Evolutionary conservation across 2,113 vertebrate genomes (phyloP), one percentile per base, ranked within the genome.

Genomic region (Engraulis encrasicolus): DNA sequence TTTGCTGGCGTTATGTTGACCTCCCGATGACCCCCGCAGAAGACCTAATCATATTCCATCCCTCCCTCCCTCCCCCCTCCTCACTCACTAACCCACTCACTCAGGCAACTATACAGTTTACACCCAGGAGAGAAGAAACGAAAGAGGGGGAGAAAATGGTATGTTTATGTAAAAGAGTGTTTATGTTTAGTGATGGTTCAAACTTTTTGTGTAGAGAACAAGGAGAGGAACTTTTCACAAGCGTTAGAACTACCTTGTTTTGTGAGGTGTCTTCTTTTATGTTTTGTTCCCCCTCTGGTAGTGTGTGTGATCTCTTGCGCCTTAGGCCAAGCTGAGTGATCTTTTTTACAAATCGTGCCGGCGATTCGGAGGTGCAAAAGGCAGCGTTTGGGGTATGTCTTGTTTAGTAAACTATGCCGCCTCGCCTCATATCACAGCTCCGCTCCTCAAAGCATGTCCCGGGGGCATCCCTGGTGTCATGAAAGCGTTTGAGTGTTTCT

Each of bases 1-100:
- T 85, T 82, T 80, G 80, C 58, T 61, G 78, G 50, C 83, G 40
- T 85, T 85, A 86, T 82, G 79, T 85, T 84, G 88, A 85, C 88
- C 86, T 48, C 36, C 40, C 61, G 50, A 40, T 87, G 88, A 89
- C 86, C 84, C 81, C 49, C 7, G 11, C 27, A 74, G n/a, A 14
- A 74, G 66, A 74, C 66, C 66, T 74, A 74, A 74, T 74, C 66
- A 74, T 74, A 74, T 34, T 74, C 66, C 34, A 31, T 31, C 66
- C 15, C 66, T 74, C 66, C 66, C n/a, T n/a, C n/a, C n/a, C n/a
- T n/a, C n/a, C n/a, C n/a, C n/a, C n/a, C n/a, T n/a, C n/a, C n/a
- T n/a, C n/a, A n/a, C n/a, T 74, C 66, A 74, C 17, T 34, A 15
- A 34, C 23, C 31, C 23, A 71, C 23, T 71, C 7, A 71, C 9